Evolutionary conservation across 2,888 invertebrate genomes (phyloP), one percentile per base, ranked within the genome.

Genomic region (Parnassius glacialis): DNA sequence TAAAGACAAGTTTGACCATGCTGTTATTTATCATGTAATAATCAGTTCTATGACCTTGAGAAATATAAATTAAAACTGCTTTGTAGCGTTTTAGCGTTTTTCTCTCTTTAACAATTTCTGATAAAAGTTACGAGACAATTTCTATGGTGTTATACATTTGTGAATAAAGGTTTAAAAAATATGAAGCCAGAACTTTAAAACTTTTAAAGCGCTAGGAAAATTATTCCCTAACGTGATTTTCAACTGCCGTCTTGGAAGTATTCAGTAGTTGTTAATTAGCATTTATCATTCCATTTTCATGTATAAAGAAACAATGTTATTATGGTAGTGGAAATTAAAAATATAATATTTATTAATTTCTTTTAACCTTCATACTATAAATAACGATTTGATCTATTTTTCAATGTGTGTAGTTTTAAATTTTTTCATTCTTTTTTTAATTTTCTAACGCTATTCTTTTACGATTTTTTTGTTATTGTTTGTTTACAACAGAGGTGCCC

Each of bases 301-400:
- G 44, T 54, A 54, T 11, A 44, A 54, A 44, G 54, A 44, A 54
- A 44, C 54, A 44, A 54, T 44, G 16, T 48, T 13, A 48, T 9
- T n/a, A 13, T 48, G 48, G 13, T 1, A 48, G 9, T 48, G 9
- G 0, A 13, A 48, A 13, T 13, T 0, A 48, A 48, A 47, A 11
- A 10, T 43, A 43, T 43, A 10, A 11, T 43, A 11, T 43, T 3
- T 1, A 3, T 43, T 43, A 43, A 11, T 43, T 43, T 43, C 43
- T 43, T 43, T 43, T 43, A 11, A 10, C 1, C 11, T 43, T 11
- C 11, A 43, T 43, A 11, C 11, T 43, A 11, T 11, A 43, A 11
- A 43, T 43, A 43, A 43, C 43, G 1, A 43, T 43, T 43, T 34
- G 34, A 34, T 1, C 34, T 34, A 34, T 34, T 34, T 34, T 34